Evolutionary conservation across 2,113 vertebrate species (phyloP).

Genomic region (mouse (Mus musculus)): GRCm39 chr13:32957501-32958000

Average conservation of each 20-base stretch:
- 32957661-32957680: background rate
- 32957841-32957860: background rate
- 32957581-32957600: background rate
- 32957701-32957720: background rate
- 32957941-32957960: background rate
- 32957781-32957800: background rate
- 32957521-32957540: background rate
- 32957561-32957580: background rate
- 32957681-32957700: background rate
- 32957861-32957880: background rate
- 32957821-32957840: background rate
- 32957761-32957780: background rate
- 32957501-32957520: background rate
- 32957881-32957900: conserved; percentile 37
- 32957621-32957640: background rate
- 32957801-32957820: background rate
- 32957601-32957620: background rate
- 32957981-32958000: accelerated
- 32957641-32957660: background rate
- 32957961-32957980: accelerated
- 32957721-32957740: background rate
- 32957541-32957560: background rate
- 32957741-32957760: background rate
- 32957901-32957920: background rate
- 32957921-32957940: background rate